phyloP scores from a whole-genome alignment of 2,888 invertebrate genomes.

The Onthophagus sagittarius region DNA sequence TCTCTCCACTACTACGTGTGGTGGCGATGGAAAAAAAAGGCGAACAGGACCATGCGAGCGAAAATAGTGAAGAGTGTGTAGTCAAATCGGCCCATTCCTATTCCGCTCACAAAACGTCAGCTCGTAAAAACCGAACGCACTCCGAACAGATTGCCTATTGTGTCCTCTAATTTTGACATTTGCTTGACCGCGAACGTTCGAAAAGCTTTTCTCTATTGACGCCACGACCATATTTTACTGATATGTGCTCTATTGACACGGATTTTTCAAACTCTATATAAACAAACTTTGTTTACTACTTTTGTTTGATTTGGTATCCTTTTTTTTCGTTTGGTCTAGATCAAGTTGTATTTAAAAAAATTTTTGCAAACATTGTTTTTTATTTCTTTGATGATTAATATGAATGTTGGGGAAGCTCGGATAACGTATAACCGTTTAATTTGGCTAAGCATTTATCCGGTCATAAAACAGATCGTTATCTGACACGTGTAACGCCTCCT shows the following conservation, averaged over 20 bases:
- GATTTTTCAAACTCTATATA: slow-evolving; percentile 11
- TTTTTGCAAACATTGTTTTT: too few relatives aligned
- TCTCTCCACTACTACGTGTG: too few relatives aligned
- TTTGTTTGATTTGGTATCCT: neutral
- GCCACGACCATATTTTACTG: too few relatives aligned
- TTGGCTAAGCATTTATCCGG: slow-evolving; percentile 47
- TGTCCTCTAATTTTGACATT: slow-evolving; percentile 40
- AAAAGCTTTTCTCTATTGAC: slow-evolving; percentile 16
- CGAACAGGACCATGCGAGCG: neutral
- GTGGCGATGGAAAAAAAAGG: neutral
- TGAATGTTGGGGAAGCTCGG: slow-evolving; percentile 29
- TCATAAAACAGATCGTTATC: slow-evolving; percentile 48
- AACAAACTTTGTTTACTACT: neutral
- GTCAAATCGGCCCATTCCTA: slow-evolving; percentile 1
- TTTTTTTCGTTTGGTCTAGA: neutral
- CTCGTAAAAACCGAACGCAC: slow-evolving; percentile 16
- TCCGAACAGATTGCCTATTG: slow-evolving; percentile 34
- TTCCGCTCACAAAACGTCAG: neutral
- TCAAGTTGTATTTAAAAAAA: neutral
- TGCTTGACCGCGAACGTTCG: slow-evolving; percentile 35
- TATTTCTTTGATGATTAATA: neutral
- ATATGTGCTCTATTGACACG: neutral
- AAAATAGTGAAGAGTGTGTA: slow-evolving; percentile 1
- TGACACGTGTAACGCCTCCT: slow-evolving; percentile 41
- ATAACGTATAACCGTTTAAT: slow-evolving; percentile 43